Conservation (phyloP, 2,113 vertebrate genomes). For the Oryctolagus cuniculus region mOryCun1.1 NC_091437.1:44915501-44916000, state of each 20-base stretch:
- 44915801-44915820: slow-evolving; percentile 88
- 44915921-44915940: background rate
- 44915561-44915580: slow-evolving; percentile 86
- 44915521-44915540: slow-evolving; percentile 74
- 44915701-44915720: slow-evolving; percentile 88
- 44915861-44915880: slow-evolving; percentile 81
- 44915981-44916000: background rate
- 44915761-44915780: slow-evolving; percentile 87
- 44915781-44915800: slow-evolving; percentile 86
- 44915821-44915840: slow-evolving; percentile 85
- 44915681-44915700: slow-evolving; percentile 90
- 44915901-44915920: background rate
- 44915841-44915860: slow-evolving; percentile 87
- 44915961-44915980: background rate
- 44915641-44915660: slow-evolving; percentile 90
- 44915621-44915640: slow-evolving; percentile 90
- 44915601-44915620: slow-evolving; percentile 88
- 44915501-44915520: slow-evolving; percentile 59
- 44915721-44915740: slow-evolving; percentile 87
- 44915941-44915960: background rate
- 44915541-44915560: slow-evolving; percentile 80
- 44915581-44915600: slow-evolving; percentile 90
- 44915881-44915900: slow-evolving; percentile 58
- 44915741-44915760: slow-evolving; percentile 86
- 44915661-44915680: slow-evolving; percentile 91